Percentiles rank a stretch among this genome's conserved stretches.
Evolutionary conservation across 2,113 vertebrate genomes (phyloP).

Genomic region (Carettochelys insculpta): DNA sequence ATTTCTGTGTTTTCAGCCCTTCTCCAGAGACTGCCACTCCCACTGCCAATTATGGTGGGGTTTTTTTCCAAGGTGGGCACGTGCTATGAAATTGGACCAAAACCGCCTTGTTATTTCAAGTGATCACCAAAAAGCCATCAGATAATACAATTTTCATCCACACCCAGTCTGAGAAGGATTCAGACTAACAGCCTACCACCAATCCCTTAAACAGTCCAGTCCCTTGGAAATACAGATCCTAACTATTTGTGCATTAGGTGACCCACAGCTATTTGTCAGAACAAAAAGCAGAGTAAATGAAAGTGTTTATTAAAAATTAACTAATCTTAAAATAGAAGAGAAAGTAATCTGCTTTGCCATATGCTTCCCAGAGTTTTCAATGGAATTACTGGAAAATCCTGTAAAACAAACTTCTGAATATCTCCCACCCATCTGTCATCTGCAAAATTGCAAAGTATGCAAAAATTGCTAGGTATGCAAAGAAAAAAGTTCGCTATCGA

Average conservation of each 20-base stretch:
- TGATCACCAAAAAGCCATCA: not conserved
- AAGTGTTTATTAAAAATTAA: conserved; percentile 49
- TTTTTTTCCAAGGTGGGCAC: not conserved
- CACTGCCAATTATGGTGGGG: not conserved
- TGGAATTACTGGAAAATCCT: not conserved
- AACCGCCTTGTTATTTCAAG: not conserved
- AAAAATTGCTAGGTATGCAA: not conserved
- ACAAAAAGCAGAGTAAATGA: conserved; percentile 22
- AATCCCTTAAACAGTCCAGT: not conserved
- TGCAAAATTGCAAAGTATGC: not conserved
- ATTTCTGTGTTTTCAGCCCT: not conserved
- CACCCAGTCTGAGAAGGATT: not conserved
- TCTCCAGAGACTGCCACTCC: not conserved
- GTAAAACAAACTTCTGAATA: not conserved
- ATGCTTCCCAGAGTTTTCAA: conserved; percentile 24
- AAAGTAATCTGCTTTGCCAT: conserved; percentile 41
- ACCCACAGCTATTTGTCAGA: conserved; percentile 20
- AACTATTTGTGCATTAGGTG: conserved; percentile 31
- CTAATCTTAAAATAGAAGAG: no score
- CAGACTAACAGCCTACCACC: not conserved
- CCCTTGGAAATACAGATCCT: not conserved
- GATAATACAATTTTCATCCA: not conserved
- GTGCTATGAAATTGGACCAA: not conserved
- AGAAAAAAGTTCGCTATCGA: not conserved
- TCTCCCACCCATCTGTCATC: not conserved